Conservation (phyloP, 1,140 invertebrate species). For the Drosophila sucinea region DNA sequence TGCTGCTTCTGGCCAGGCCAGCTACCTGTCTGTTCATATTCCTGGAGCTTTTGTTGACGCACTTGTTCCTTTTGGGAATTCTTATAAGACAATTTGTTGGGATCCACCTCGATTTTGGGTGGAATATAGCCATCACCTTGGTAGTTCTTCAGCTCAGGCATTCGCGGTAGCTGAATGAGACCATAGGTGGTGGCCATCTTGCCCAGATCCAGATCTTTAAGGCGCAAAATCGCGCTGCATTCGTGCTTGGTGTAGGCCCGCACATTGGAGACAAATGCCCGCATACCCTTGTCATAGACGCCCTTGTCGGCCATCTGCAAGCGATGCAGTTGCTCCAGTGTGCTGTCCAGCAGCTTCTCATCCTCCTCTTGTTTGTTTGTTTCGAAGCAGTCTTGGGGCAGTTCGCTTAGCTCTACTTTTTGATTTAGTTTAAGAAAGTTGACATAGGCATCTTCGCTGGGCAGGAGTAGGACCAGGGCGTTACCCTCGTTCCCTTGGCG, state of each 20-base stretch:
- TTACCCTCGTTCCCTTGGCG: constrained; percentile 94
- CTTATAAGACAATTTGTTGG: constrained; percentile 91
- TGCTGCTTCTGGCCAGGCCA: constrained; percentile 89
- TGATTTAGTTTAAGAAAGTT: constrained; percentile 97
- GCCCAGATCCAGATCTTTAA: constrained; percentile 95
- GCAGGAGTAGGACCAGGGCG: constrained; percentile 93
- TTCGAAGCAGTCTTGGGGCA: constrained; percentile 55
- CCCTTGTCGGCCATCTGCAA: constrained; percentile 86
- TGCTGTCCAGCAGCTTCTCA: constrained; percentile 21
- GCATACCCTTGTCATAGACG: constrained; percentile 93
- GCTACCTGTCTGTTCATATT: constrained; percentile 89
- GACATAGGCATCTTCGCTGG: constrained; percentile 95
- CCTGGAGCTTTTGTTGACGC: constrained; percentile 88
- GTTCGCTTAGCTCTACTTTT: constrained; percentile 87
- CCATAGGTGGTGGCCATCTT: constrained; percentile 94
- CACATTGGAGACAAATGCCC: constrained; percentile 98
- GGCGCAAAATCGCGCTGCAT: constrained; percentile 93
- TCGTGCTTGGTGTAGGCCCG: constrained; percentile 98
- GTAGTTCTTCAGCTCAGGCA: constrained; percentile 95
- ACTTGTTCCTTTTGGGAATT: constrained; percentile 91
- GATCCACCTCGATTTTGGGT: constrained; percentile 86
- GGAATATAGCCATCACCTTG: constrained; percentile 87
- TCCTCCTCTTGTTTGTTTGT: neutral
- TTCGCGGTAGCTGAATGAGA: constrained; percentile 94
- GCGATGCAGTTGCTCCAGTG: constrained; percentile 60